A percentile compares a stretch with the other conserved stretches of the same genome.
Evolutionary conservation across 2,797 vertebrate genomes (phyloP).

Genomic region (Etheostoma nigrum): DNA sequence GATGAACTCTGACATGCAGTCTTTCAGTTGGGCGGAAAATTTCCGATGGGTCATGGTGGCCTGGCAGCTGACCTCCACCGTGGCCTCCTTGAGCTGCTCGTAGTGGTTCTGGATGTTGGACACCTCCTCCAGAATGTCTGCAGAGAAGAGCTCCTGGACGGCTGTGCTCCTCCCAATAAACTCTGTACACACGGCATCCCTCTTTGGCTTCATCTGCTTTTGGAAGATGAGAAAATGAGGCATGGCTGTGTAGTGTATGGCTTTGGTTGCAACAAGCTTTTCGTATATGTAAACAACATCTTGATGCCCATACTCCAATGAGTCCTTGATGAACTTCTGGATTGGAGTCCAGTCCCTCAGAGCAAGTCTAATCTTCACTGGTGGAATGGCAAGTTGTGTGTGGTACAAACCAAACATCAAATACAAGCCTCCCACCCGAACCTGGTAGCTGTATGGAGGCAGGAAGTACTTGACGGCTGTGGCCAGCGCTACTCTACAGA

Average conservation of each 20-base stretch:
- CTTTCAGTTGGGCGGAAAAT: constrained; percentile 31
- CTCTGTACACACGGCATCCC: constrained; percentile 9
- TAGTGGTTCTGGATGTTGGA: constrained; percentile 68
- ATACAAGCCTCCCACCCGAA: constrained; percentile 75
- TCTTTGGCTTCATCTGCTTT: constrained; percentile 50
- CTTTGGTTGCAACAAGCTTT: constrained; percentile 58
- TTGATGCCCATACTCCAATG: constrained; percentile 36
- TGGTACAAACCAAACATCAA: constrained; percentile 74
- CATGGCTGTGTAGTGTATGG: constrained; percentile 73
- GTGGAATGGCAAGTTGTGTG: constrained; percentile 50
- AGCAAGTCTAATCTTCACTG: constrained; percentile 58
- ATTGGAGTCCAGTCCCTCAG: constrained; percentile 66
- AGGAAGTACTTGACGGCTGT: constrained; percentile 77
- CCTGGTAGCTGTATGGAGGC: constrained; percentile 76
- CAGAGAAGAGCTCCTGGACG: constrained; percentile 51
- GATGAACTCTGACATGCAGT: constrained; percentile 47
- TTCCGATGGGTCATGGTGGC: constrained; percentile 40
- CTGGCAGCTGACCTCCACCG: constrained; percentile 15
- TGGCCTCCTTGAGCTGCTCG: constrained; percentile 57
- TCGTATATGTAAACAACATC: constrained; percentile 69
- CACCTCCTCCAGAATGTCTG: constrained; percentile 64
- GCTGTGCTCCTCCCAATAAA: constrained; percentile 50
- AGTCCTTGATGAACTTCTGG: constrained; percentile 64
- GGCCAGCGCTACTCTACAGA: constrained; percentile 59
- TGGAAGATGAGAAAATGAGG: constrained; percentile 67